Percentiles rank a stretch among this genome's conserved stretches.
Conservation (phyloP, 2,113 vertebrate genomes). For the Lophochroa leadbeateri region DNA sequence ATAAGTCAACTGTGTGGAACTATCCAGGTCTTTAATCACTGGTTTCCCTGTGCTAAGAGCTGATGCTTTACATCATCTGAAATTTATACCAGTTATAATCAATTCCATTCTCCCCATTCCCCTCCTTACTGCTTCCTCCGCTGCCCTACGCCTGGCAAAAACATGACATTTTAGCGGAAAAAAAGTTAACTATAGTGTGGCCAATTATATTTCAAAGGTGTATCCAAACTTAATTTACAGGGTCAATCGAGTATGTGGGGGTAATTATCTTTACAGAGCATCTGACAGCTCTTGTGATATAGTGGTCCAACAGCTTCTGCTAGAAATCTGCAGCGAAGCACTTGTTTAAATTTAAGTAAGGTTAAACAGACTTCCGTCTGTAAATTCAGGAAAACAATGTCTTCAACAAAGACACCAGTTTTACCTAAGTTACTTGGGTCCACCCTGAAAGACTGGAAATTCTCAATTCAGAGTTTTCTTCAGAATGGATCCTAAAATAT, state of each 20-base stretch:
- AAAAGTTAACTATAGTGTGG: background rate
- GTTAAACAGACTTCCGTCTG: background rate
- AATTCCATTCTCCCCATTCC: slow-evolving; percentile 1
- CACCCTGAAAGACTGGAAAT: background rate
- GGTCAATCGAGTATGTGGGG: background rate
- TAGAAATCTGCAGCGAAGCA: background rate
- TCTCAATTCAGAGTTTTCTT: background rate
- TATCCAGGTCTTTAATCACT: slow-evolving; percentile 64
- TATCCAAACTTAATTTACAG: slow-evolving; percentile 13
- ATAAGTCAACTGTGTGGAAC: slow-evolving; percentile 64
- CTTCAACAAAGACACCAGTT: background rate
- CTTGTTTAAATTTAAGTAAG: background rate
- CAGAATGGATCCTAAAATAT: background rate
- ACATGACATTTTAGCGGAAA: background rate
- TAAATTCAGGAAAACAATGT: background rate
- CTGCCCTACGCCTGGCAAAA: background rate
- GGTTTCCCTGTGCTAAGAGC: slow-evolving; percentile 19
- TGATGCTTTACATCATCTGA: slow-evolving; percentile 37
- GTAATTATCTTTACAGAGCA: slow-evolving; percentile 11
- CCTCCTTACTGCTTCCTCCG: background rate
- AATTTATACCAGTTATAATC: slow-evolving; percentile 43
- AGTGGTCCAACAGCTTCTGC: background rate
- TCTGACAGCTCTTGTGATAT: slow-evolving; percentile 15
- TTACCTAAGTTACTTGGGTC: background rate
- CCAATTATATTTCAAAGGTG: slow-evolving; percentile 22